Base-by-base conservation (phyloP, 2,888 invertebrate genomes). In the Xiphydria camelus region DNA sequence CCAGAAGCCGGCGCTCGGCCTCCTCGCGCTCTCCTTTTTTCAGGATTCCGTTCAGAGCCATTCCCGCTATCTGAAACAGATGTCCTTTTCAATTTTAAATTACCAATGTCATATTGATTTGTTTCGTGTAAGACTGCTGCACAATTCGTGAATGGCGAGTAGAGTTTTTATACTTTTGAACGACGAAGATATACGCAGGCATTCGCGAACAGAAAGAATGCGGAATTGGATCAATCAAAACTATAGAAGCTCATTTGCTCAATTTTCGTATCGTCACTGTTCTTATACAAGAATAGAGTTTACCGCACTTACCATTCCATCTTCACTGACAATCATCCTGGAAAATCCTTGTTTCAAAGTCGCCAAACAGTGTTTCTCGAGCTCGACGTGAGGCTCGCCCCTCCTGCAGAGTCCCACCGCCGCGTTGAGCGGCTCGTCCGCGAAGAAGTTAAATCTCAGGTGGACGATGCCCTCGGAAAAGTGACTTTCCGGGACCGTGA, bases 351-450 rank as follows among this genome's bases (percentile, higher is more conserved):
- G 88, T 47, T 82, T 79, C 61, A 91, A 80, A n/a, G 90, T 90
- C 17, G 80, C 78, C 25, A 83, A 70, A 64, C 89, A 87, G 59
- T 89, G 86, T 18, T 82, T 77, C 76, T 91, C 91, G 41, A 91
- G 77, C 19, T 87, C 85, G 0, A 78, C 79, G 62, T 90, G 89
- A 0, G 86, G 82, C 61, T 85, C 82, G 0, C 89, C 89, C 4
- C 83, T 80, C 37, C 81, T 74, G 65, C 89, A 90, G 4, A 91
- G 79, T 7, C 82, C 81, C n/a, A 89, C 86, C 0, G 89, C 87
- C 59, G 83, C 83, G 76, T 91, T 91, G 33, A 91, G 79, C 0
- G 91, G 91, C 70, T 91, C 91, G 67, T 91, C 91, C 0, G 88
- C 86, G 72, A 91, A 91, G 78, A 89, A 88, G 66, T 84, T 88